These are phyloP conservation scores for Lasioglossum oenotherae DNA, from an alignment of 2,888 invertebrate genomes.

Conservation along the genomic window DNA sequence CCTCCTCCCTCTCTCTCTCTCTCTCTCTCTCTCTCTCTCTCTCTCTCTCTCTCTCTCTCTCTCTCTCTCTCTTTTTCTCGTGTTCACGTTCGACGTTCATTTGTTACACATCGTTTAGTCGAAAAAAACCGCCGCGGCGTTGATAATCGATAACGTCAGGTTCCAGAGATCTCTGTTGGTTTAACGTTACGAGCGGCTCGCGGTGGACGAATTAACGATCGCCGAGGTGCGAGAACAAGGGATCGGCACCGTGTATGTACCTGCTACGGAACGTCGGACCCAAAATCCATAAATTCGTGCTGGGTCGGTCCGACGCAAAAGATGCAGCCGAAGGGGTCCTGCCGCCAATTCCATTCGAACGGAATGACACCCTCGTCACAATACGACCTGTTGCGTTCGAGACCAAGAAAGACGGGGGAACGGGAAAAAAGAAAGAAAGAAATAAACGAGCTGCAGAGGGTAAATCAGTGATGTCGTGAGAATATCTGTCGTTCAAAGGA, in stretches of 20 bases:
- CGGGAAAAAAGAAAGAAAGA: slow-evolving; percentile 49
- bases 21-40: neutral
- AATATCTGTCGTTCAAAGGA: slow-evolving; percentile 79
- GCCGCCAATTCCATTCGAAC: slow-evolving; percentile 55
- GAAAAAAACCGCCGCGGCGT: slow-evolving; percentile 57
- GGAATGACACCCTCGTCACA: slow-evolving; percentile 73
- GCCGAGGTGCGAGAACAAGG: slow-evolving; percentile 55
- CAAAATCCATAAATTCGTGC: slow-evolving; percentile 68
- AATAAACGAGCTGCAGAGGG: slow-evolving; percentile 31
- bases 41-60: neutral
- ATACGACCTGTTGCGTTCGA: slow-evolving; percentile 78
- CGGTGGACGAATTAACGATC: slow-evolving; percentile 38
- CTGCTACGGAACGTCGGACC: slow-evolving; percentile 53
- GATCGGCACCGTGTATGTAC: slow-evolving; percentile 36
- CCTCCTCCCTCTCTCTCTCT: neutral
- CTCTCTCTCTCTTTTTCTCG: neutral
- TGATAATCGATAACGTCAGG: slow-evolving; percentile 70
- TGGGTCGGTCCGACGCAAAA: slow-evolving; percentile 45
- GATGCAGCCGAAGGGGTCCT: slow-evolving; percentile 54
- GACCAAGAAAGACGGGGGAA: slow-evolving; percentile 30
- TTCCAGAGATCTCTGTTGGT: slow-evolving; percentile 53
- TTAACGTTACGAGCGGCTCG: slow-evolving; percentile 34
- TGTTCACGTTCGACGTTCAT: slow-evolving; percentile 67
- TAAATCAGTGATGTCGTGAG: slow-evolving; percentile 74
- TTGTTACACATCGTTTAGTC: slow-evolving; percentile 77